A percentile compares a stretch with the other conserved stretches of the same genome.
Conservation (phyloP, 1,140 invertebrate species). For the Drosophila auraria region DNA sequence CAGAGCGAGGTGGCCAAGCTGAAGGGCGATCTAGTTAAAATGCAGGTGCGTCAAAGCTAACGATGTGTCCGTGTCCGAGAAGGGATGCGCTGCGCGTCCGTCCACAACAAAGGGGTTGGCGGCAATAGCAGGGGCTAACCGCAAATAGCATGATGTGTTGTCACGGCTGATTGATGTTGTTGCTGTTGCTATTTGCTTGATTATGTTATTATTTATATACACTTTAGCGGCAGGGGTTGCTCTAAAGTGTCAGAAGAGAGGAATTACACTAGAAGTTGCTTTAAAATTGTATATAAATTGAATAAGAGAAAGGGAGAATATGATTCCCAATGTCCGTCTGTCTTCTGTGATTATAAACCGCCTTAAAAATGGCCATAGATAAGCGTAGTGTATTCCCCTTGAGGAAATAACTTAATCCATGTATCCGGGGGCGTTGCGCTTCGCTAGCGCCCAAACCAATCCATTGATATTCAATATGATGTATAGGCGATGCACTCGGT, state of each 20-base stretch:
- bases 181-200: constrained; percentile 11
- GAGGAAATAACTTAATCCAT: constrained; percentile 1
- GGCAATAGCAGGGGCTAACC: constrained; percentile 16
- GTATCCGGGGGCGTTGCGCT: constrained; percentile 59
- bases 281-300: neutral
- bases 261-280: neutral
- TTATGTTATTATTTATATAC: constrained; percentile 8
- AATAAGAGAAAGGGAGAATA: neutral
- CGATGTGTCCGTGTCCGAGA: neutral
- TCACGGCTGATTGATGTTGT: constrained; percentile 49
- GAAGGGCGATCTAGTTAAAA: constrained; percentile 86
- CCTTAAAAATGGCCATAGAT: neutral
- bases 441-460: constrained; percentile 62
- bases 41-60: constrained; percentile 66
- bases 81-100: neutral
- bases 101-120: neutral
- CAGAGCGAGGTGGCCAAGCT: constrained; percentile 85
- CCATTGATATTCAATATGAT: constrained; percentile 74
- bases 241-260: neutral
- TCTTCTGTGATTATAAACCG: neutral
- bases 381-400: neutral
- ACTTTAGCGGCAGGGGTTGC: neutral
- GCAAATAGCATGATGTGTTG: constrained; percentile 43
- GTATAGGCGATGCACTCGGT: constrained; percentile 53
- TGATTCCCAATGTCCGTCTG: neutral